Percentiles rank a stretch among this genome's conserved stretches.
Conservation (phyloP, 2,113 vertebrate species). For the Entosphenus tridentatus region DNA sequence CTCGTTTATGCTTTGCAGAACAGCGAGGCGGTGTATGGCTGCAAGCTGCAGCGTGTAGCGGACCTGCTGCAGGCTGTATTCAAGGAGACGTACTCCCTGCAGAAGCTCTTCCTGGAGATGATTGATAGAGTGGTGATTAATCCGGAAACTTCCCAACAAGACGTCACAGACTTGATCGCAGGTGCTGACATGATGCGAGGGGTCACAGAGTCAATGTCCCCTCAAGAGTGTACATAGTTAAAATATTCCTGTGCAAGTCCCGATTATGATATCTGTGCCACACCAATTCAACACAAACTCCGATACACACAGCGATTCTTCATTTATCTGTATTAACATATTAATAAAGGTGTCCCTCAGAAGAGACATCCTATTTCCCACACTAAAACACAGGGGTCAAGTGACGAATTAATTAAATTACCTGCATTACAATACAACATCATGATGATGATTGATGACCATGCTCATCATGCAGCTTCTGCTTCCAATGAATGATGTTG, state of each 20-base stretch:
- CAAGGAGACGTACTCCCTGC: conserved; percentile 62
- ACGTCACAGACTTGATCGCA: conserved; percentile 33
- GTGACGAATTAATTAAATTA: no score
- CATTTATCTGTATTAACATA: neutral
- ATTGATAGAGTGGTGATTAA: conserved; percentile 39
- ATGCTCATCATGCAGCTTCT: no score
- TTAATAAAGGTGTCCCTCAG: neutral
- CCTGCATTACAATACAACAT: no score
- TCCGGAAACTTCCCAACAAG: conserved; percentile 25
- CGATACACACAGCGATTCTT: neutral
- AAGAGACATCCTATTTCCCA: no score
- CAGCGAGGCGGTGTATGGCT: conserved; percentile 55
- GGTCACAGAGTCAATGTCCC: neutral
- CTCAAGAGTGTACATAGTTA: neutral
- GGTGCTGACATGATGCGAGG: conserved; percentile 21
- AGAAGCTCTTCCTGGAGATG: conserved; percentile 62
- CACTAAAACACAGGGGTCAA: no score
- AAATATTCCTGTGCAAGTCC: neutral
- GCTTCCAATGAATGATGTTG: no score
- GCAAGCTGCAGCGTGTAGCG: conserved; percentile 48
- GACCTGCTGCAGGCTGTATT: conserved; percentile 68
- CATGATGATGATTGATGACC: no score
- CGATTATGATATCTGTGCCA: neutral
- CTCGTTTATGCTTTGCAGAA: conserved; percentile 24
- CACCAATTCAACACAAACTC: neutral